Evolutionary conservation across 2,888 invertebrate species (phyloP).

Genomic region (Thyatira batis): DNA sequence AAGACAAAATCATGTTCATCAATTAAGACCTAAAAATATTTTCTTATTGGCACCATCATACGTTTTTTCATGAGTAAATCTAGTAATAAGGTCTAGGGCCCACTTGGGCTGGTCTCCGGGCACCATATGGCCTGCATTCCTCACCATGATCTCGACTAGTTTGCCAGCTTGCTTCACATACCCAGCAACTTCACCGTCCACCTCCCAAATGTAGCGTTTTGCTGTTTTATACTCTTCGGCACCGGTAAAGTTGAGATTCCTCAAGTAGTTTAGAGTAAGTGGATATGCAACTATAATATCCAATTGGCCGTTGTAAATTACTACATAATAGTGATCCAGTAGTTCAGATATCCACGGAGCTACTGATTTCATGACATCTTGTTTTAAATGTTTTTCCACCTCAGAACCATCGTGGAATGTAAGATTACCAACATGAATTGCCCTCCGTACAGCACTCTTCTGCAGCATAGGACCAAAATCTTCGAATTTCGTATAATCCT

Average conservation of each 20-base stretch:
- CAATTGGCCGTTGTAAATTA: conserved; percentile 94
- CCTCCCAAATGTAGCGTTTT: conserved; percentile 86
- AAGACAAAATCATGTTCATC: too few relatives aligned
- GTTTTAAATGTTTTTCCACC: conserved; percentile 87
- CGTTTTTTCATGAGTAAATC: conserved; percentile 83
- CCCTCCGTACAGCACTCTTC: conserved; percentile 83
- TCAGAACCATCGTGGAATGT: conserved; percentile 84
- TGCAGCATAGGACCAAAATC: conserved; percentile 85
- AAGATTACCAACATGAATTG: conserved; percentile 92
- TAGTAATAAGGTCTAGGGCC: conserved; percentile 87
- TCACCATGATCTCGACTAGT: conserved; percentile 87
- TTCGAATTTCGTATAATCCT: conserved; percentile 76
- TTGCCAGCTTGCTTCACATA: conserved; percentile 88
- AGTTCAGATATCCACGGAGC: conserved; percentile 87
- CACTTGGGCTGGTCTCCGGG: conserved; percentile 90
- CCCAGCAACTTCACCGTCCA: conserved; percentile 87
- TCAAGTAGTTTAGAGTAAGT: conserved; percentile 89
- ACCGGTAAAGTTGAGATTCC: conserved; percentile 86
- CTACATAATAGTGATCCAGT: conserved; percentile 85
- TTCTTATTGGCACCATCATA: conserved; percentile 39
- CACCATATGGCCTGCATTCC: conserved; percentile 92
- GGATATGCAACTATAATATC: conserved; percentile 96
- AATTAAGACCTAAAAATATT: conserved; percentile 1
- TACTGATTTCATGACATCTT: conserved; percentile 92
- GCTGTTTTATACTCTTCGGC: conserved; percentile 85